These are phyloP conservation scores for Quiscalus mexicanus DNA, from an alignment of 2,113 vertebrate species.

Conservation along the genomic window DNA sequence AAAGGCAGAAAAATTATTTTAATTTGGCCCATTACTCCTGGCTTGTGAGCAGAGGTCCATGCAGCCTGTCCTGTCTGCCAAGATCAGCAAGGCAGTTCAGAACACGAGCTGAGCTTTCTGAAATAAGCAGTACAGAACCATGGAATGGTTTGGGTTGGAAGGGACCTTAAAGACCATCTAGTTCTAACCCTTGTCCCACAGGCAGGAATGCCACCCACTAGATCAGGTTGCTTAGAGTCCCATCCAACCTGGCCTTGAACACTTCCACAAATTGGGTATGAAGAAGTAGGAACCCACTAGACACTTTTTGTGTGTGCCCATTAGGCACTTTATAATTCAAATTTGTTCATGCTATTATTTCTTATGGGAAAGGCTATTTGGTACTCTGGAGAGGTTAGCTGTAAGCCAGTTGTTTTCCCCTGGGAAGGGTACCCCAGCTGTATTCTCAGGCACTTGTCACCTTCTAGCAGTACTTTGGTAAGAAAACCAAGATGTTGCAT, in stretches of 20 bases:
- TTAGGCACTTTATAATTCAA: background rate
- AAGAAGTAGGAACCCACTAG: background rate
- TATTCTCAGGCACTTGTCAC: background rate
- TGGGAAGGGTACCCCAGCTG: background rate
- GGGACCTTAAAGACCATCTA: background rate
- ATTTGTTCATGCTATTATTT: background rate
- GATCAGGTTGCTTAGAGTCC: background rate
- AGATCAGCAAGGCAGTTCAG: rapidly evolving
- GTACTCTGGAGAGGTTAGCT: background rate
- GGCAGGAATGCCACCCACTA: background rate
- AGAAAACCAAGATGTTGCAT: background rate
- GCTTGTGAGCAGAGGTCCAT: background rate
- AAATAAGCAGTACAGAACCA: background rate
- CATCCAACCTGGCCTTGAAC: background rate
- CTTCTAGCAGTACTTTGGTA: background rate
- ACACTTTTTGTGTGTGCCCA: background rate
- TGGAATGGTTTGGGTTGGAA: background rate
- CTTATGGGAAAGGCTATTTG: background rate
- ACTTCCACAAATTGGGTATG: rapidly evolving
- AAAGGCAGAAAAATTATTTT: background rate
- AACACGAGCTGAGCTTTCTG: background rate
- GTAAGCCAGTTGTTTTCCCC: background rate
- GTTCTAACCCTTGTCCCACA: background rate
- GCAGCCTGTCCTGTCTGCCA: background rate
- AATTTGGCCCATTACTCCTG: background rate